Evolutionary conservation across 1,140 invertebrate genomes (phyloP), one percentile per base, ranked within the genome.

Genomic region (Amyelois transitella): DNA sequence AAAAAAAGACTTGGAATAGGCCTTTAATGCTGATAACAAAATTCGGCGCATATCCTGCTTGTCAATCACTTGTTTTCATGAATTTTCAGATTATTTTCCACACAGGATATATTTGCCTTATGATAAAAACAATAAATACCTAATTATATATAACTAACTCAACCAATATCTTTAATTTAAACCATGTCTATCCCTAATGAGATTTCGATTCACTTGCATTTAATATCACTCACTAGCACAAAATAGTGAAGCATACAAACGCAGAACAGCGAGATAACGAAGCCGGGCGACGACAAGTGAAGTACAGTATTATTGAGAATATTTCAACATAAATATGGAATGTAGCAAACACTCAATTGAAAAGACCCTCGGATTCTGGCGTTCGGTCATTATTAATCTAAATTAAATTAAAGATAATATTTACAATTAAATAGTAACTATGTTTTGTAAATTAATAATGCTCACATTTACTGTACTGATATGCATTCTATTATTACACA

Each of bases 321-420:
- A 82, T 77, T 75, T 86, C 82, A 87, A 87, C 84, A 87, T 88
- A 88, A 88, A 88, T 88, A 88, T 88, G 84, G 84, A 88, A 88
- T 88, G 84, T 88, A 88, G 80, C 75, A 83, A 84, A 86, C 82
- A 85, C 84, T 83, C 81, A 79, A 81, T 82, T 77, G 73, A 78
- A 81, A 80, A 75, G 78, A 82, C 78, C 80, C 56, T 80, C 75
- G 64, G 75, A 76, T 73, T 78, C 66, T 76, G 80, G 72, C 78
- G 64, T 73, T 73, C 58, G 73, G 75, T 77, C 83, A 83, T 75
- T 43, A 79, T 77, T 77, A 77, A 73, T 81, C 76, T 85, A 84
- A 79, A 81, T 84, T 84, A 84, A 86, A 84, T 86, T 75, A 86
- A 74, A 83, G 71, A 78, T 74, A 77, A 79, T 85, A 87, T 87